phyloP scores from a whole-genome alignment of 2,113 vertebrate species.

The human region GRCh38 chr7:141281001-141281500 shows the following conservation, averaged over 20 bases:
- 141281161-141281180: constrained; percentile 75
- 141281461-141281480: too few relatives aligned
- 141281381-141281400: constrained; percentile 60
- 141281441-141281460: neutral
- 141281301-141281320: neutral
- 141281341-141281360: constrained; percentile 9
- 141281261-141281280: constrained; percentile 55
- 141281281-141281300: constrained; percentile 51
- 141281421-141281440: constrained; percentile 43
- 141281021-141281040: constrained; percentile 18
- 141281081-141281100: neutral
- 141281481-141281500: neutral
- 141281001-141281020: constrained; percentile 56
- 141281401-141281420: constrained; percentile 65
- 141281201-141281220: constrained; percentile 66
- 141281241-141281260: constrained; percentile 71
- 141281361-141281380: constrained; percentile 31
- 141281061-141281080: constrained; percentile 44
- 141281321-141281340: neutral
- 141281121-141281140: constrained; percentile 25
- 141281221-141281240: constrained; percentile 72
- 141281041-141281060: neutral
- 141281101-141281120: neutral
- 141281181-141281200: constrained; percentile 66
- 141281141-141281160: constrained; percentile 59